Conservation (phyloP, 1,140 invertebrate species). For the Thaumetopoea pityocampa region DNA sequence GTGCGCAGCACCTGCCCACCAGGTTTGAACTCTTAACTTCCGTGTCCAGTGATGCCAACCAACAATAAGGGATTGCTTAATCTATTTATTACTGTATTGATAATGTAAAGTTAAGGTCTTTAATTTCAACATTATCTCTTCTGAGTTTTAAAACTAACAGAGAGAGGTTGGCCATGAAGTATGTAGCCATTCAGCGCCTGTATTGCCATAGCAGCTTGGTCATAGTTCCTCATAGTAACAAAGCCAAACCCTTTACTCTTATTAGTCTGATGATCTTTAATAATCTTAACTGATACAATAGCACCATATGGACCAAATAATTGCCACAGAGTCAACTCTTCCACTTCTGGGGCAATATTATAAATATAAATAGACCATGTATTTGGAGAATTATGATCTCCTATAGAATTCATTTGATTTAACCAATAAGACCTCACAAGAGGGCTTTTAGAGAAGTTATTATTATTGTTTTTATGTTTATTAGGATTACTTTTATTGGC, state of each 20-base stretch:
- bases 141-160: slow-evolving; percentile 98
- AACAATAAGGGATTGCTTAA: slow-evolving; percentile 58
- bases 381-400: slow-evolving; percentile 77
- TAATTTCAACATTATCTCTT: slow-evolving; percentile 78
- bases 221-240: slow-evolving; percentile 99
- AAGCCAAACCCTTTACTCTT: slow-evolving; percentile 99
- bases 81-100: slow-evolving; percentile 71
- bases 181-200: slow-evolving; percentile 98
- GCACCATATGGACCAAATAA: slow-evolving; percentile 99
- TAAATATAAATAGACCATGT: slow-evolving; percentile 99
- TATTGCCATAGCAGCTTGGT: slow-evolving; percentile 98
- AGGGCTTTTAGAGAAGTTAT: slow-evolving; percentile 64
- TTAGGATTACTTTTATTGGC: slow-evolving; percentile 75
- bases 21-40: no score
- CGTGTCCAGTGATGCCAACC: slow-evolving; percentile 56
- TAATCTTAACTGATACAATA: slow-evolving; percentile 98
- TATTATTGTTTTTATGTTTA: slow-evolving; percentile 71
- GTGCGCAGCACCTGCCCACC: slow-evolving; percentile 51
- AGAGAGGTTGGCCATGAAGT: slow-evolving; percentile 95
- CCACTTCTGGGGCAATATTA: slow-evolving; percentile 98
- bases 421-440: slow-evolving; percentile 68
- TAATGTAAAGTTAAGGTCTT: slow-evolving; percentile 59
- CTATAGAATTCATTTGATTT: slow-evolving; percentile 75
- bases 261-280: slow-evolving; percentile 97
- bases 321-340: slow-evolving; percentile 98